Conservation (phyloP, 2,888 invertebrate species). For the Ptilodon capucinus region DNA sequence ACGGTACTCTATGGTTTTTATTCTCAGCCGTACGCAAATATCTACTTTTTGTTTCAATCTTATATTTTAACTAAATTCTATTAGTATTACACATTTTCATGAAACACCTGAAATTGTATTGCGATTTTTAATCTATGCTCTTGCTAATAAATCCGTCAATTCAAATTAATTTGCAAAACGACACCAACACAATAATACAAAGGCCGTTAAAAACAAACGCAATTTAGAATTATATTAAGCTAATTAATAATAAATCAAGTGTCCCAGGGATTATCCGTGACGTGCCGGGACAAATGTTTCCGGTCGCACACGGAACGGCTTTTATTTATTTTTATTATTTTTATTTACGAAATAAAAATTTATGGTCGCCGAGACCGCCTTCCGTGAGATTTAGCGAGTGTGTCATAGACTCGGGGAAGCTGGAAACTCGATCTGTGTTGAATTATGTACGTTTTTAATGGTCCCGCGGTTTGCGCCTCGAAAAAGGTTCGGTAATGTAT, state of each 20-base stretch:
- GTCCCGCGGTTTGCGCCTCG: conserved; percentile 59
- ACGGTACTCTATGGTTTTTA: background rate
- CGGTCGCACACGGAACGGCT: conserved; percentile 63
- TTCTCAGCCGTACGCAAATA: no score
- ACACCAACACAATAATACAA: conserved; percentile 13
- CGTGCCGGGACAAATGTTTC: conserved; percentile 78
- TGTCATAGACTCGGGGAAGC: conserved; percentile 74
- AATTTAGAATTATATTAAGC: conserved; percentile 55
- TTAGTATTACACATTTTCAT: no score
- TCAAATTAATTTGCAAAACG: background rate
- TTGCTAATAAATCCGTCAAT: conserved; percentile 6
- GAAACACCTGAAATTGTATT: no score
- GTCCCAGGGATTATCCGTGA: conserved; percentile 71
- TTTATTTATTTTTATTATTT: conserved; percentile 80
- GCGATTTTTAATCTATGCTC: no score
- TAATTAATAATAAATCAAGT: conserved; percentile 81
- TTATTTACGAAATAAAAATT: conserved; percentile 79
- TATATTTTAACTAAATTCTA: no score
- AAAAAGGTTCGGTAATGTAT: conserved; percentile 64
- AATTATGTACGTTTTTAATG: conserved; percentile 75
- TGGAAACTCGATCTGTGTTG: conserved; percentile 71
- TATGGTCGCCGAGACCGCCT: conserved; percentile 75
- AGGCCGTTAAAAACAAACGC: conserved; percentile 42
- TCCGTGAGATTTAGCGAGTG: conserved; percentile 78
- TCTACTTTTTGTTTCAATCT: no score